Conservation (phyloP, 2,113 vertebrate genomes). For the Agelaius phoeniceus region DNA sequence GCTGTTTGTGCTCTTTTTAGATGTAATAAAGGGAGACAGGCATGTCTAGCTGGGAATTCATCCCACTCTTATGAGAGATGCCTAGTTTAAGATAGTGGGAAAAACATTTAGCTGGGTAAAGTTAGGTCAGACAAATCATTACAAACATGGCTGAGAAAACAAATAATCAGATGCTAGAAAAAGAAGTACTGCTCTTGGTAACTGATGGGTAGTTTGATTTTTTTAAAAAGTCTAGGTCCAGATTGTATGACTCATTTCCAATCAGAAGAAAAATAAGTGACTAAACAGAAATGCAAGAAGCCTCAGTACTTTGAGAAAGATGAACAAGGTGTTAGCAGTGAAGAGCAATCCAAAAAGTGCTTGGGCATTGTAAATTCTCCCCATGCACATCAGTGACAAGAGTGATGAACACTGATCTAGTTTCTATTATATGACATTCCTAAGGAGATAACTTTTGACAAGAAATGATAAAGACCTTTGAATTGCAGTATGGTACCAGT, state of each 20-base stretch:
- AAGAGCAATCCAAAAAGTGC: neutral
- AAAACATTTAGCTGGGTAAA: constrained; percentile 26
- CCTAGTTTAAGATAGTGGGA: neutral
- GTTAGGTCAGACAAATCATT: constrained; percentile 3
- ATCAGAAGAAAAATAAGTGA: constrained; percentile 24
- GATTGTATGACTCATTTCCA: constrained; percentile 8
- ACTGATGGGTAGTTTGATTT: neutral
- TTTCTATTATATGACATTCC: neutral
- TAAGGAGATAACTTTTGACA: neutral
- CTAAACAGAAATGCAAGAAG: neutral
- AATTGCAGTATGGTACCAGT: neutral
- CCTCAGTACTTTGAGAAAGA: neutral
- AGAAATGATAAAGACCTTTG: neutral
- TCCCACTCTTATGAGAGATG: neutral
- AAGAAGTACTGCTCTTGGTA: neutral
- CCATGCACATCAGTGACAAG: neutral
- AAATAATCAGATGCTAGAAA: constrained; percentile 2
- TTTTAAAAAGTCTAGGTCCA: neutral
- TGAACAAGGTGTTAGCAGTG: neutral
- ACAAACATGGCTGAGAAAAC: constrained; percentile 10
- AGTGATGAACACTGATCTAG: neutral
- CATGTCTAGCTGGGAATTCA: constrained; percentile 4
- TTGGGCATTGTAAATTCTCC: neutral
- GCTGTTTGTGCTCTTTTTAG: constrained; percentile 7
- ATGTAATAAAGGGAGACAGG: constrained; percentile 4